A percentile compares a stretch with the other conserved stretches of the same genome.
phyloP scores from a whole-genome alignment of 2,888 invertebrate genomes.

The Nebria salina region DNA sequence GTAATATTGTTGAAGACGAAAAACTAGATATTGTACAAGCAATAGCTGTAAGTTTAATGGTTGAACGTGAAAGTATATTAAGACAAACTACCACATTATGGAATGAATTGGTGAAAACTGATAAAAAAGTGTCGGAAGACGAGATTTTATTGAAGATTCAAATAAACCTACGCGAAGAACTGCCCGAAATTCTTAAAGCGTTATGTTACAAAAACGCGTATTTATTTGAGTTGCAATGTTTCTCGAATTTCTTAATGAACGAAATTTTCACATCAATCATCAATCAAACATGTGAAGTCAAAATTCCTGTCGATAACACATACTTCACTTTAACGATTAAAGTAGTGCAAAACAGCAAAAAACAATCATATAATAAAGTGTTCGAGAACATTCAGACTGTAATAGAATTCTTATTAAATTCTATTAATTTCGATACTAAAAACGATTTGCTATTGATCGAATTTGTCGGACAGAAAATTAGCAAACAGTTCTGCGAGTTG shows the following conservation, averaged over 20 bases:
- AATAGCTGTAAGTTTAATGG: conserved; percentile 63
- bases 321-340: conserved; percentile 58
- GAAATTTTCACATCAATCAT: conserved; percentile 70
- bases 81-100: conserved; percentile 65
- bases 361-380: conserved; percentile 66
- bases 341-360: conserved; percentile 60
- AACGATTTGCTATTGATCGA: conserved; percentile 64
- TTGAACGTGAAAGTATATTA: conserved; percentile 63
- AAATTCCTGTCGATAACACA: conserved; percentile 59
- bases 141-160: conserved; percentile 60
- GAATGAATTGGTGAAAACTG: conserved; percentile 64
- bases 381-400: conserved; percentile 68
- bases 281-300: conserved; percentile 63
- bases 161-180: conserved; percentile 61
- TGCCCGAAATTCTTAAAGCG: conserved; percentile 61
- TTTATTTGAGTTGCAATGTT: conserved; percentile 65
- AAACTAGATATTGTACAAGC: conserved; percentile 66
- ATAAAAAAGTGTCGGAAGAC: conserved; percentile 58
- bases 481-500: conserved; percentile 70
- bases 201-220: conserved; percentile 58
- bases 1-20: conserved; percentile 64
- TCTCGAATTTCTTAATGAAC: conserved; percentile 69
- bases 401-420: conserved; percentile 68
- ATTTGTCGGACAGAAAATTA: conserved; percentile 67
- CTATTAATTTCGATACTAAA: conserved; percentile 65